Conservation (phyloP, 1,140 invertebrate genomes). For the Atta texana region DNA sequence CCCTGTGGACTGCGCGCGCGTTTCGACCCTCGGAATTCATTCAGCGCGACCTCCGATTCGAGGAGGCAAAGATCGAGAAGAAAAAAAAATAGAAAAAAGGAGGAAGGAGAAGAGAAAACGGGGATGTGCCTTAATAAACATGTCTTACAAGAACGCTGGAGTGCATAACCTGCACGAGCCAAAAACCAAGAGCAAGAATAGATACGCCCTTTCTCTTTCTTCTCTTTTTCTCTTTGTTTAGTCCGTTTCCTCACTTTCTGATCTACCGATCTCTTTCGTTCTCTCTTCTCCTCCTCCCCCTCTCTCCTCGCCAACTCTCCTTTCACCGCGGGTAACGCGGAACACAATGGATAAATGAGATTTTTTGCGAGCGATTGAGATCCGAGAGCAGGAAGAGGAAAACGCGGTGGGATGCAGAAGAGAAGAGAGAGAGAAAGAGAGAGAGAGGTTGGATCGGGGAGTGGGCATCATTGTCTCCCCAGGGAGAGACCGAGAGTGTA, state of each 20-base stretch:
- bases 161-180: constrained; percentile 82
- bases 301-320: constrained; percentile 56
- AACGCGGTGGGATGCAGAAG: constrained; percentile 54
- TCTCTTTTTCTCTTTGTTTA: background rate
- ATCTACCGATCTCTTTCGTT: constrained; percentile 44
- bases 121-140: constrained; percentile 81
- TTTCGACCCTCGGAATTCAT: constrained; percentile 2
- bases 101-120: constrained; percentile 57
- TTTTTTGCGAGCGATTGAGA: constrained; percentile 85
- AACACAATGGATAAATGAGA: constrained; percentile 85
- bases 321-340: constrained; percentile 75
- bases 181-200: constrained; percentile 42
- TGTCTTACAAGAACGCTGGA: constrained; percentile 76
- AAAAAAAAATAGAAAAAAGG: constrained; percentile 20
- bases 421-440: constrained; percentile 40
- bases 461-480: constrained; percentile 83
- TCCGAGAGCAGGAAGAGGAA: constrained; percentile 76
- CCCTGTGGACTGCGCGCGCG: constrained; percentile 30
- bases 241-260: background rate
- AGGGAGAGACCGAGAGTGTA: constrained; percentile 80
- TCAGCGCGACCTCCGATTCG: constrained; percentile 57
- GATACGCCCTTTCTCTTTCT: constrained; percentile 23
- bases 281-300: constrained; percentile 21
- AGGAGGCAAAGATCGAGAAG: constrained; percentile 7
- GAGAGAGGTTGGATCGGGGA: constrained; percentile 67